Base-by-base conservation (phyloP, 2,888 invertebrate species). In the Psylliodes chrysocephalus region DNA sequence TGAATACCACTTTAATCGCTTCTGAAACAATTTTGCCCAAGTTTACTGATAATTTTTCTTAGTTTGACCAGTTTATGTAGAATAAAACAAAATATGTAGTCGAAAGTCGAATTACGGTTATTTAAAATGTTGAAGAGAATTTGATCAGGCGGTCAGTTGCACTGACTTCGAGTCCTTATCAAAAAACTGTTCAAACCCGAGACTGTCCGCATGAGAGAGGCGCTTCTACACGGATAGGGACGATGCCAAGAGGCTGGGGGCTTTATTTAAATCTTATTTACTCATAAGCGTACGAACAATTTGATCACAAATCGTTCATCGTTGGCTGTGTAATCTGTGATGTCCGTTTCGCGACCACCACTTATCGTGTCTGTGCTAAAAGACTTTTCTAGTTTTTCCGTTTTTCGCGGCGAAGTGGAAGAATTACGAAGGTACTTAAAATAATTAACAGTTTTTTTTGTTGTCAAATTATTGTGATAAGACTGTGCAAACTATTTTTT, bases 261-360 rank as follows among this genome's bases (percentile, higher is more conserved):
- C 38, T 30, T 33, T 51, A 12, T 33, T 53, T 52, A 35, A 52
- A 28, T 22, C 4, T 38, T 38, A 38, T 38, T 38, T 38, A 38
- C 3, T n/a, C 14, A 28, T 1, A 22, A 14, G 22, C 35, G 19
- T 25, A 4, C 44, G 1, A 44, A 7, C n/a, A 19, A 18, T 44
- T 19, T 6, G 44, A n/a, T 44, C 19, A n/a, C 7, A n/a, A n/a
- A 30, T 30, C 44, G 18, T 47, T 3, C 25, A 28, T 38, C 51
- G 33, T 33, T 52, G 63, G 63, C 52, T 57, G 63, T 62, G 56
- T 38, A 30, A 14, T 51, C 33, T 60, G 60, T 60, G 60, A 60
- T 60, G 47, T 49, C 53, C 35, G 30, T 40, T 44, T 12, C 46
- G 30, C 35, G 28, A 42, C n/a, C 12, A 33, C 35, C 18, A 42